Base-by-base conservation (phyloP, 2,113 vertebrate genomes). In the Oryzias javanicus region DNA sequence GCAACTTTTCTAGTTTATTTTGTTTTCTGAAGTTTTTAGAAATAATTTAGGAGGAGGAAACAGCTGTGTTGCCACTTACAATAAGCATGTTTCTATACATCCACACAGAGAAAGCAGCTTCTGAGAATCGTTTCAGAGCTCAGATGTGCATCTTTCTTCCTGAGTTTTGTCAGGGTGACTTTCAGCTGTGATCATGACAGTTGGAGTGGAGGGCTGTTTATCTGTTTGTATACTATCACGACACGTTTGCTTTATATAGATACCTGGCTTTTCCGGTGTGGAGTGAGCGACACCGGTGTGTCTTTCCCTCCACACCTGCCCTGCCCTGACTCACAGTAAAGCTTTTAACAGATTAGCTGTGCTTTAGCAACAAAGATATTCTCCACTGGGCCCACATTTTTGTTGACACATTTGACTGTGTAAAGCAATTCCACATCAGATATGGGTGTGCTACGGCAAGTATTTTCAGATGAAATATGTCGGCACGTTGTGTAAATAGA, bases 241-340 rank as follows among this genome's bases (percentile, higher is more conserved):
- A 52, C 58, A 63, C 70, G 75, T 71, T 55, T 60, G 53, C 70
- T 79, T 80, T 85, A 78, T 86, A 84, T 83, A 80, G 78, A 75
- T 69, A 68, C 64, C 57, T 50, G 67, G 57, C 49, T 64, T 83
- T 82, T 83, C 79, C 51, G 62, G 52, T 70, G 70, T 54, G 61
- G 58, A 67, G 70, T 68, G 71, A 82, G 86, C 85, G 86, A 86
- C 72, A 74, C 78, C 64, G 64, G 55, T 58, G 51, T 73, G 75
- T 81, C 67, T 62, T 51, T 51, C 67, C 72, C 72, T 76, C 81
- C 76, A 81, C 76, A 49, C 60, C 55, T 74, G 76, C 66, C 78
- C 66, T 66, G 58, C 68, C 74, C 74, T 75, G 76, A 84, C 72
- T 89, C 83, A 83, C 72, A 80, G 53, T 76, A 71, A 77, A 70